These are phyloP conservation scores for Cephalopterus ornatus DNA, from an alignment of 2,113 vertebrate species.

Conservation along the genomic window DNA sequence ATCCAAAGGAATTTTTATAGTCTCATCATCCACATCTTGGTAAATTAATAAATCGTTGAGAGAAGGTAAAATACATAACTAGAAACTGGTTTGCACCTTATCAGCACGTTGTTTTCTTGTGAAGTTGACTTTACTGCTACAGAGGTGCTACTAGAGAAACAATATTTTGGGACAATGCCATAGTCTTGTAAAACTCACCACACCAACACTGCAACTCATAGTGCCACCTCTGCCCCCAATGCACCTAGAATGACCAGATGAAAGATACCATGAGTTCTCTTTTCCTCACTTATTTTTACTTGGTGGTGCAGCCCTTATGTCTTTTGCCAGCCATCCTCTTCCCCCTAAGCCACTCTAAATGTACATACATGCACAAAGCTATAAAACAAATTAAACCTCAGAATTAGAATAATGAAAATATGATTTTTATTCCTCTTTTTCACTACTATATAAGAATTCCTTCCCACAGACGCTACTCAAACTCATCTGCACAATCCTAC, in stretches of 20 bases:
- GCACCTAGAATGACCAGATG: background rate
- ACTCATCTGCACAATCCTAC: background rate
- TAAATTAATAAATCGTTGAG: background rate
- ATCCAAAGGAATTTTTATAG: background rate
- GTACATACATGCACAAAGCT: background rate
- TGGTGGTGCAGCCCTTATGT: background rate
- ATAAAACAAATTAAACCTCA: background rate
- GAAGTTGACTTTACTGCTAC: background rate
- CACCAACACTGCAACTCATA: rapidly evolving
- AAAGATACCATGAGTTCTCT: background rate
- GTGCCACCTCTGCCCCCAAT: background rate
- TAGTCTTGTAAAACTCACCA: background rate
- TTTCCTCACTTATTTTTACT: background rate
- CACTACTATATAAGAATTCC: background rate
- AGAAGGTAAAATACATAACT: background rate
- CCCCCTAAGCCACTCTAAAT: background rate
- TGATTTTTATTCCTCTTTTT: rapidly evolving
- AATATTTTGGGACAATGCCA: background rate
- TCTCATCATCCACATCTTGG: background rate
- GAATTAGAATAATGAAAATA: background rate
- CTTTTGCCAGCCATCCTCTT: background rate
- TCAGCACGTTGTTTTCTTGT: background rate
- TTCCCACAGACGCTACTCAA: background rate
- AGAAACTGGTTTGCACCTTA: background rate
- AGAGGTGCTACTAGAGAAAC: background rate